phyloP scores from a whole-genome alignment of 2,888 invertebrate species.

The Margaritifera margaritifera region DNA sequence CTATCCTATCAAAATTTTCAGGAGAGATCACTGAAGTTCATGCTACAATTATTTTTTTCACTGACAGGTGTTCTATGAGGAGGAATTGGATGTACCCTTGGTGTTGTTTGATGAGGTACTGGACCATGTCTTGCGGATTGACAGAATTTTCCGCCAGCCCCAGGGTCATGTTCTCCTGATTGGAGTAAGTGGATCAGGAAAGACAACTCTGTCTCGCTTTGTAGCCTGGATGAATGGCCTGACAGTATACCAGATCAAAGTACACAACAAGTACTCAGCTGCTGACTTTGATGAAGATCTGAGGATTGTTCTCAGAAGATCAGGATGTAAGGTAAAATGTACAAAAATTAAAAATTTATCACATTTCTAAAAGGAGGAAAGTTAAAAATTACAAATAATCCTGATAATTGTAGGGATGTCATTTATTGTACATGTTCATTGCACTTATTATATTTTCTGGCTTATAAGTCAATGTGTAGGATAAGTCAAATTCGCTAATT shows the following conservation, averaged over 20 bases:
- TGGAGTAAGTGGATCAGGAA: constrained; percentile 98
- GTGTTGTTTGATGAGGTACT: constrained; percentile 99
- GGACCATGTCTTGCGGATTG: constrained; percentile 98
- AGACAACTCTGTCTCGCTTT: constrained; percentile 98
- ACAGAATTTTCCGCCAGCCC: constrained; percentile 98
- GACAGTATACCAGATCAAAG: constrained; percentile 99
- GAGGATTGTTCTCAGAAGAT: constrained; percentile 77
- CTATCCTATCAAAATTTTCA: too few species aligned
- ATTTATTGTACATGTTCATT: too few species aligned
- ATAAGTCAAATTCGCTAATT: too few species aligned
- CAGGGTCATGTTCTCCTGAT: constrained; percentile 98
- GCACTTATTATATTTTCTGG: too few species aligned
- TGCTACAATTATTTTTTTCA: background rate
- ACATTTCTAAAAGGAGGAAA: background rate
- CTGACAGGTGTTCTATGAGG: constrained; percentile 93
- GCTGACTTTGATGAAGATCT: constrained; percentile 99
- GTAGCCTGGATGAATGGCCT: constrained; percentile 99
- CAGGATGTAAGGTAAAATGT: constrained; percentile 74
- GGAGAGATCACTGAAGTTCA: too few species aligned
- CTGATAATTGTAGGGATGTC: too few species aligned
- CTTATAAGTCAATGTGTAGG: too few species aligned
- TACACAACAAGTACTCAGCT: constrained; percentile 98
- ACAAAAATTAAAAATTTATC: background rate
- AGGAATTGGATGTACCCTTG: constrained; percentile 97
- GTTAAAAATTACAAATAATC: too few species aligned